A percentile compares a stretch with the other conserved stretches of the same genome.
phyloP scores from a whole-genome alignment of 2,797 vertebrate genomes.

The Pseudochirops cupreus region DNA sequence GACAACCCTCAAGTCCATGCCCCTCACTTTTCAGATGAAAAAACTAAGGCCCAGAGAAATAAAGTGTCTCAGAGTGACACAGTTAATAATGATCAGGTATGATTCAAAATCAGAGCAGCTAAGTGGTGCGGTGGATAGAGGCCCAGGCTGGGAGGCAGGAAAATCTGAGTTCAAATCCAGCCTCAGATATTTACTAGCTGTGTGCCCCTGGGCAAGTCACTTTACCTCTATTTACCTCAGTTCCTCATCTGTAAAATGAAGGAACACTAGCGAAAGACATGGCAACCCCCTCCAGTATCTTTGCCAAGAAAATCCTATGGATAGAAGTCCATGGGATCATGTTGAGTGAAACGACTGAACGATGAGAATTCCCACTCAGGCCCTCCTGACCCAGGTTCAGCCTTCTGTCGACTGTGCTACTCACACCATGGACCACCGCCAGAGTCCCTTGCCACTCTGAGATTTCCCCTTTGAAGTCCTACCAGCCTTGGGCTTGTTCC shows the following conservation, averaged over 20 bases:
- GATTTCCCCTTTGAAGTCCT: not conserved
- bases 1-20: not conserved
- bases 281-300: not conserved
- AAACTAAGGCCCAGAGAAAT: not conserved
- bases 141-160: not conserved
- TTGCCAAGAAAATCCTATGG: not conserved
- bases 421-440: not conserved
- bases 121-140: not conserved
- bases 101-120: too few species aligned
- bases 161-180: not conserved
- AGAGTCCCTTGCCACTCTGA: not conserved
- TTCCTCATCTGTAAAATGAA: not conserved
- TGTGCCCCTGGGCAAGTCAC: not conserved
- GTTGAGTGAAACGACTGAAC: not conserved
- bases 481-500: accelerated
- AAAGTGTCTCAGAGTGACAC: not conserved
- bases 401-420: not conserved
- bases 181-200: not conserved
- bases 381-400: not conserved
- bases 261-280: not conserved
- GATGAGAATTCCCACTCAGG: not conserved
- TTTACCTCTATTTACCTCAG: not conserved
- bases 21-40: not conserved
- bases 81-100: not conserved
- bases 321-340: not conserved